Percentiles rank a stretch among this genome's conserved stretches.
Evolutionary conservation across 2,797 vertebrate species (phyloP).

Genomic region (Meriones psammophilus): DNA sequence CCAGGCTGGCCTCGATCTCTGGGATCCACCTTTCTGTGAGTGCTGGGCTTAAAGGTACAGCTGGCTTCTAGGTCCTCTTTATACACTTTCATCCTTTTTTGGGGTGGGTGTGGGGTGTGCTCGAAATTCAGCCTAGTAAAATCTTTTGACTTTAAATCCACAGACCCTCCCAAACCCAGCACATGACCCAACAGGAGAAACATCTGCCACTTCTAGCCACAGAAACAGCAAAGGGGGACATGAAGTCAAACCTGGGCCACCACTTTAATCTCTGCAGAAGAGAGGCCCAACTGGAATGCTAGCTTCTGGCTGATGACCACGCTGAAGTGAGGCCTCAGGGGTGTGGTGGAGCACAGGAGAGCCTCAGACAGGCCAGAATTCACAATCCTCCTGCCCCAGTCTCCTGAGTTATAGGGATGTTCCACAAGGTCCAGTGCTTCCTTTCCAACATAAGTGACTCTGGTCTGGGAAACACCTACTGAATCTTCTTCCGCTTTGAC

Average conservation of each 20-base stretch:
- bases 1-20: not conserved
- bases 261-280: conserved; percentile 15
- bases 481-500: conserved; percentile 92
- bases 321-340: not conserved
- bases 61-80: conserved; percentile 14
- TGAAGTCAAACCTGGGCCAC: not conserved
- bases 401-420: not conserved
- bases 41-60: not conserved
- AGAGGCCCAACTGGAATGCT: not conserved
- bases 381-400: not conserved
- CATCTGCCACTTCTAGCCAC: not conserved
- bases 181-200: not conserved
- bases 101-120: not conserved
- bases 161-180: not conserved
- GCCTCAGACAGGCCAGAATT: not conserved
- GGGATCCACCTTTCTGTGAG: not conserved
- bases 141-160: not conserved
- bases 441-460: not conserved
- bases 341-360: no score
- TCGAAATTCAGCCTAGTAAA: not conserved
- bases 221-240: not conserved
- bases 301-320: not conserved
- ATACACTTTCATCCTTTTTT: not conserved
- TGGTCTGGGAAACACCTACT: conserved; percentile 71
- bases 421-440: not conserved